Conservation (phyloP, 2,888 invertebrate genomes). For the Xylota sylvarum region DNA sequence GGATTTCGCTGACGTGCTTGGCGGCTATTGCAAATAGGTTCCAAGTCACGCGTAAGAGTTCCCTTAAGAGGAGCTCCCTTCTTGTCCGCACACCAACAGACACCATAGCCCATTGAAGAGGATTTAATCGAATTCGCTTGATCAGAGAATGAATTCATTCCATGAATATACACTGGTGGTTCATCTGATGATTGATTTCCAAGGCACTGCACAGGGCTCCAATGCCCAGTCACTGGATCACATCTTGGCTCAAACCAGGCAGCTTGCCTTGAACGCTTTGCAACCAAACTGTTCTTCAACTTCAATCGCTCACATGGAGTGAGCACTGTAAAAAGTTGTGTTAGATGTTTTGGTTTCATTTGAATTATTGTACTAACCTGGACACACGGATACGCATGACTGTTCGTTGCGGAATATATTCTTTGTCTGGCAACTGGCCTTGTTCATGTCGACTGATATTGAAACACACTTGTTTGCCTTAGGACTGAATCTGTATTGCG, state of each 20-base stretch:
- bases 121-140: conserved; percentile 22
- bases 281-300: conserved; percentile 91
- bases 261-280: conserved; percentile 87
- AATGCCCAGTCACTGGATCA: conserved; percentile 89
- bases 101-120: conserved; percentile 86
- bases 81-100: conserved; percentile 95
- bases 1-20: conserved; percentile 88
- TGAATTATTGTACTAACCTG: conserved; percentile 85
- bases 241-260: conserved; percentile 90
- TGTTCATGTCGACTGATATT: conserved; percentile 86
- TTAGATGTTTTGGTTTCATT: background rate
- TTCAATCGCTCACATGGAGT: conserved; percentile 93
- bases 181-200: conserved; percentile 85
- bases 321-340: conserved; percentile 85
- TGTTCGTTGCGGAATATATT: conserved; percentile 93
- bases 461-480: conserved; percentile 91
- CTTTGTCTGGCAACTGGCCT: conserved; percentile 92
- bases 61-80: conserved; percentile 93
- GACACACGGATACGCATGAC: conserved; percentile 92
- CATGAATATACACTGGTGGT: conserved; percentile 40
- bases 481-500: conserved; percentile 91
- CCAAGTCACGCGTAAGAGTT: conserved; percentile 90
- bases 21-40: conserved; percentile 92
- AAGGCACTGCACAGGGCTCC: conserved; percentile 93
- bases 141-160: conserved; percentile 52